Conservation (phyloP, 2,888 invertebrate genomes). For the Gibbula magus region DNA sequence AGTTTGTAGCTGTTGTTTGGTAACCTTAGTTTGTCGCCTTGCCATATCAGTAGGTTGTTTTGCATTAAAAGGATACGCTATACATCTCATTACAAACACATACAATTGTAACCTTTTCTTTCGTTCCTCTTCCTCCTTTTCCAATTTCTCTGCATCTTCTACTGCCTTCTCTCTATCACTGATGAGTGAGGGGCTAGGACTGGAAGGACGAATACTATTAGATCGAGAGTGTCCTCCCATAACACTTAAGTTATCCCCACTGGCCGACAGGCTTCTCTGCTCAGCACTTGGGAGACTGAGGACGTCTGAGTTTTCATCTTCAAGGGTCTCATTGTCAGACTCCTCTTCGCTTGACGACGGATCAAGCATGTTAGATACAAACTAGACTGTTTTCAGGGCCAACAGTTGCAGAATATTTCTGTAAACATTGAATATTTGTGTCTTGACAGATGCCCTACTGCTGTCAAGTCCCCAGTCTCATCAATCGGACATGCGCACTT, state of each 20-base stretch:
- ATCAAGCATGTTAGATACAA: conserved; percentile 85
- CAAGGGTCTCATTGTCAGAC: conserved; percentile 87
- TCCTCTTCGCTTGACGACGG: conserved; percentile 97
- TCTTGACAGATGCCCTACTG: conserved; percentile 11
- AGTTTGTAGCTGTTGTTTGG: conserved; percentile 94
- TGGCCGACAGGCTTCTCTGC: conserved; percentile 73
- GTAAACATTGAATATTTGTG: neutral
- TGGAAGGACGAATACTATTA: conserved; percentile 85
- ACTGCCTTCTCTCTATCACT: conserved; percentile 83
- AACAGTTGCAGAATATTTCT: neutral
- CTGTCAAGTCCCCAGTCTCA: conserved; percentile 20
- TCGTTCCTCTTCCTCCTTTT: conserved; percentile 96
- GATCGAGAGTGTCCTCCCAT: conserved; percentile 68
- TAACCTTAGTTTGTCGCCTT: conserved; percentile 94
- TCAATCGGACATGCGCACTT: conserved; percentile 41
- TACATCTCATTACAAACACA: conserved; percentile 97
- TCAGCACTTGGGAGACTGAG: conserved; percentile 72
- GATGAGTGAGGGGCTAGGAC: conserved; percentile 93
- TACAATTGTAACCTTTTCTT: conserved; percentile 96
- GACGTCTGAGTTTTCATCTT: conserved; percentile 77
- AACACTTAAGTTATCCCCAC: conserved; percentile 73
- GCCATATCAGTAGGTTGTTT: conserved; percentile 99
- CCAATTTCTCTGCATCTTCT: conserved; percentile 86
- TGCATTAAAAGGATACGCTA: conserved; percentile 99
- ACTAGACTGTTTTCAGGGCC: neutral